A percentile compares a stretch with the other conserved stretches of the same genome.
Evolutionary conservation across 2,888 invertebrate species (phyloP).

Genomic region (Zygogramma bicolorata): DNA sequence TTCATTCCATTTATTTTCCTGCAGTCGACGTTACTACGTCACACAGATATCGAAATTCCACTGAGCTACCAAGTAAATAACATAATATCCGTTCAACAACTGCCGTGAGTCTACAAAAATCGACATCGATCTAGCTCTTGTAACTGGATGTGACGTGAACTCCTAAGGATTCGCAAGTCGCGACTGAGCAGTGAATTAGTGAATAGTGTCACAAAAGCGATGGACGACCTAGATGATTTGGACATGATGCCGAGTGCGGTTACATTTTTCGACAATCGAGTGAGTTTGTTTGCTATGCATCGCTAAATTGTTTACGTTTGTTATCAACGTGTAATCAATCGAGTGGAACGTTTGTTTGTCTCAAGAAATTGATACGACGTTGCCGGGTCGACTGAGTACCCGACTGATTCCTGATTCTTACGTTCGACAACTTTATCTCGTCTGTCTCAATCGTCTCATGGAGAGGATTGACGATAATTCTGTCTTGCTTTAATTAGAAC

Average conservation of each 20-base stretch:
- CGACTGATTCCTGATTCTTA: too few relatives aligned
- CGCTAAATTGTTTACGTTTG: neutral
- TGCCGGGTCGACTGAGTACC: neutral
- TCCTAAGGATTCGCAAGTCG: neutral
- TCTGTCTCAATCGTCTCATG: too few relatives aligned
- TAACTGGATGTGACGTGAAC: neutral
- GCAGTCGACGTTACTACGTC: neutral
- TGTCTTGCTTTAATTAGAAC: too few relatives aligned
- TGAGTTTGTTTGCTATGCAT: conserved; percentile 49
- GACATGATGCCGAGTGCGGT: conserved; percentile 59
- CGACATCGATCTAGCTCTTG: neutral
- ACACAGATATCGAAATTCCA: neutral
- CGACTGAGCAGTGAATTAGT: neutral
- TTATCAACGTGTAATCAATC: neutral
- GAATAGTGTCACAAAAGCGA: neutral
- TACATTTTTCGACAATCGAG: conserved; percentile 55
- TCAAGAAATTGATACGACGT: neutral
- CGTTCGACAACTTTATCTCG: too few relatives aligned
- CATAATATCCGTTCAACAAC: neutral
- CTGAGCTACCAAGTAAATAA: neutral
- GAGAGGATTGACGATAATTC: too few relatives aligned
- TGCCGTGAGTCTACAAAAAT: neutral
- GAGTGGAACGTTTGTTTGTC: too few relatives aligned
- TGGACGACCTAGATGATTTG: conserved; percentile 36
- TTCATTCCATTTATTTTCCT: neutral